phyloP scores from a whole-genome alignment of 2,888 invertebrate genomes.

The Colletes collaris region DNA sequence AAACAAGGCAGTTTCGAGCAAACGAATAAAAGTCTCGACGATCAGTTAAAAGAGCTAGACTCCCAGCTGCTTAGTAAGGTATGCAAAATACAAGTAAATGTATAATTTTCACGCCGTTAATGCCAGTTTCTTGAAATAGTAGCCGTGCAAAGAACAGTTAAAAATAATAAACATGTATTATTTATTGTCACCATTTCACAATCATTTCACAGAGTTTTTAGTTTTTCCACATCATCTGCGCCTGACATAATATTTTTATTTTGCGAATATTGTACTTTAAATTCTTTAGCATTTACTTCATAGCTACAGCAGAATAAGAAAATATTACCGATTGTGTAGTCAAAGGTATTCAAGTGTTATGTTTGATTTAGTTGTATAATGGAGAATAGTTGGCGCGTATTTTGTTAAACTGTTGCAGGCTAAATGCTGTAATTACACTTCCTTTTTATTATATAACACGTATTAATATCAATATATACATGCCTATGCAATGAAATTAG shows the following conservation, averaged over 20 bases:
- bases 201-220: conserved; percentile 21
- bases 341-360: conserved; percentile 76
- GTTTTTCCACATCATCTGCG: conserved; percentile 9
- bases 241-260: conserved; percentile 34
- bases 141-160: conserved; percentile 1
- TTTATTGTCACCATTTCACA: conserved; percentile 10
- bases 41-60: conserved; percentile 92
- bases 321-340: conserved; percentile 74
- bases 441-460: not conserved
- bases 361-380: conserved; percentile 46
- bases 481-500: too few species aligned
- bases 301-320: conserved; percentile 73
- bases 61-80: conserved; percentile 88
- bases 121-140: conserved; percentile 8
- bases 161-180: conserved; percentile 14
- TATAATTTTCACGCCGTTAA: conserved; percentile 21
- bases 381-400: conserved; percentile 57
- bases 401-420: not conserved
- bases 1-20: conserved; percentile 88
- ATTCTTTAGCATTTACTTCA: conserved; percentile 63
- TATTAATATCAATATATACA: too few species aligned
- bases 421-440: not conserved
- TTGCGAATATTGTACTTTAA: conserved; percentile 51
- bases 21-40: conserved; percentile 90
- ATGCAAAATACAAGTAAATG: conserved; percentile 75